Percentiles rank a stretch among this genome's conserved stretches.
phyloP scores from a whole-genome alignment of 2,113 vertebrate genomes.

The Rattus rattus region DNA sequence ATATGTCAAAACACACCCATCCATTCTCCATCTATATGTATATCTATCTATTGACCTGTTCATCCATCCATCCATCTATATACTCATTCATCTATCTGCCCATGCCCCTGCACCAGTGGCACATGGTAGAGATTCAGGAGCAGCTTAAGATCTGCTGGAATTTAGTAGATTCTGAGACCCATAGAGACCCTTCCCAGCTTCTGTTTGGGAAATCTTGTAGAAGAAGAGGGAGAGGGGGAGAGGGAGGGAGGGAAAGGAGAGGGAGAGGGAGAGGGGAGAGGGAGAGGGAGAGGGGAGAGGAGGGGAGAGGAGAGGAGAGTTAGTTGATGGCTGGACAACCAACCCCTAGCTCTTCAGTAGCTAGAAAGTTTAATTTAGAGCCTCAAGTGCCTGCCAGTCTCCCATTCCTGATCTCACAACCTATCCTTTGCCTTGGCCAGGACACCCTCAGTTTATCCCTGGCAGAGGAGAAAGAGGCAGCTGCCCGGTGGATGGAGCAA shows the following conservation, averaged over 20 bases:
- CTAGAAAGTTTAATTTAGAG: background rate
- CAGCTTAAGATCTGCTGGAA: background rate
- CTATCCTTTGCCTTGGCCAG: conserved; percentile 61
- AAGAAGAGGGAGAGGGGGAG: too few relatives aligned
- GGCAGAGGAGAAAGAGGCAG: conserved; percentile 80
- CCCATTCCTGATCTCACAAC: background rate
- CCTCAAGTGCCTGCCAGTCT: background rate
- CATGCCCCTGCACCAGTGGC: accelerated
- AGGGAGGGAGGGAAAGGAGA: too few relatives aligned
- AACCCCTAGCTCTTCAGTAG: accelerated
- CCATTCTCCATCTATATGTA: too few relatives aligned
- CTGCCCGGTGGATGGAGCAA: conserved; percentile 80
- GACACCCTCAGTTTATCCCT: conserved; percentile 83
- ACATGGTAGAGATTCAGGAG: background rate
- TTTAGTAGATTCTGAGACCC: accelerated
- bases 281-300: too few relatives aligned
- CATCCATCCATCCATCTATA: background rate
- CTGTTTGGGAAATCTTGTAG: background rate
- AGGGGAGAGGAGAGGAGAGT: too few relatives aligned
- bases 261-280: too few relatives aligned
- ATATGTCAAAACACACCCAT: too few relatives aligned
- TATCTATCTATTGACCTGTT: too few relatives aligned
- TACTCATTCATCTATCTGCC: background rate
- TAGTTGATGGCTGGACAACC: accelerated
- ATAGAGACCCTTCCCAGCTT: background rate